phyloP scores from a whole-genome alignment of 1,140 invertebrate species.

The Agraylea sexmaculata region DNA sequence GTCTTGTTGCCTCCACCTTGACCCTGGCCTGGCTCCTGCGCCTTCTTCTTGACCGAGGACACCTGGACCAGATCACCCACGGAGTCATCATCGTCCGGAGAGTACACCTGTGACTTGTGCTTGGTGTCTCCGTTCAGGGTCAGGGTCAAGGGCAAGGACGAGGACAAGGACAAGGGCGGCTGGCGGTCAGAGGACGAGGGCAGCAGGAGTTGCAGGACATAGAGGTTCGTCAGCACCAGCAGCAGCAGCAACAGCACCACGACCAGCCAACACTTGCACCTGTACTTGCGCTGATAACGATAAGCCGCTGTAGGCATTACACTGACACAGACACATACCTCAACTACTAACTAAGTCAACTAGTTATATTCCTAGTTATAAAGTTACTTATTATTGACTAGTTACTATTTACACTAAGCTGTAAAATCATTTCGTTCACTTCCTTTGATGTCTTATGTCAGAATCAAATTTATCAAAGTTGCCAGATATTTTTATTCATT shows the following conservation, averaged over 20 bases:
- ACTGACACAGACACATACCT: no score
- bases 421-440: no score
- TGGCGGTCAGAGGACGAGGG: not conserved
- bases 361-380: no score
- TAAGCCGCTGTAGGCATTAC: no score
- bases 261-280: no score
- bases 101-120: not conserved
- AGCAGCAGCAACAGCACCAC: not conserved
- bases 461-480: no score
- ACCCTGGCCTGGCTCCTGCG: conserved; percentile 7
- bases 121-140: not conserved
- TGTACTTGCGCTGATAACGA: no score
- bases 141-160: conserved; percentile 3
- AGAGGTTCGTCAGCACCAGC: not conserved
- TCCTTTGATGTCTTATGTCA: no score
- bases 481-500: no score
- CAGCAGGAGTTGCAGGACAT: conserved; percentile 4
- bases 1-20: conserved; percentile 21
- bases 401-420: no score
- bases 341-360: no score
- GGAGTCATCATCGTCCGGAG: conserved; percentile 11
- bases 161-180: conserved; percentile 1
- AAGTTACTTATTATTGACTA: no score
- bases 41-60: conserved; percentile 13
- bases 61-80: not conserved